A percentile compares a stretch with the other conserved stretches of the same genome.
Evolutionary conservation across 2,888 invertebrate genomes (phyloP).

Genomic region (Trilocha varians): DNA sequence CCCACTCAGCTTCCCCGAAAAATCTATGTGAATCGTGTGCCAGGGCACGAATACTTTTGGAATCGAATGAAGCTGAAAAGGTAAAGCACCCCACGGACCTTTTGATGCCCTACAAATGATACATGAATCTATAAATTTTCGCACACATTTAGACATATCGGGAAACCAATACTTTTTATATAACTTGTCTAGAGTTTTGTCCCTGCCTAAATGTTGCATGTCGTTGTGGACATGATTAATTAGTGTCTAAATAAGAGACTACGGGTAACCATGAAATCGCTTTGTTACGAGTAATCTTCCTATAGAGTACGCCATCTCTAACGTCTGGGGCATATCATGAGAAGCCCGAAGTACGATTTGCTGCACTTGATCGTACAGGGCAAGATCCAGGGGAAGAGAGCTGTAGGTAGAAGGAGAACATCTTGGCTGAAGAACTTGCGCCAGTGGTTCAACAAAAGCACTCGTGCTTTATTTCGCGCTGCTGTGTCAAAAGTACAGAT

Average conservation of each 20-base stretch:
- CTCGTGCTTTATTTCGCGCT: too few species aligned
- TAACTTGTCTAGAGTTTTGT: slow-evolving; percentile 21
- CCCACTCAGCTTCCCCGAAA: slow-evolving; percentile 20
- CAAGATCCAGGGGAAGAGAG: too few species aligned
- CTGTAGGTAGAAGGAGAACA: too few species aligned
- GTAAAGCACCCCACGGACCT: slow-evolving; percentile 14
- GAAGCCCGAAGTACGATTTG: too few species aligned
- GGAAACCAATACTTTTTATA: slow-evolving; percentile 23
- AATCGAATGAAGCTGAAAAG: slow-evolving; percentile 15
- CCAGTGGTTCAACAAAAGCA: too few species aligned
- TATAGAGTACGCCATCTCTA: slow-evolving; percentile 15
- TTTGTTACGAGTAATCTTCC: slow-evolving; percentile 18
- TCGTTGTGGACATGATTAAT: slow-evolving; percentile 18
- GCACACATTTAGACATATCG: slow-evolving; percentile 15
- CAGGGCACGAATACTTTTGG: slow-evolving; percentile 13
- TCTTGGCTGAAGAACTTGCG: too few species aligned
- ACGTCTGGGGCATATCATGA: too few species aligned
- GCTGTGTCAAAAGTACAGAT: too few species aligned
- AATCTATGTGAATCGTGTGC: slow-evolving; percentile 23
- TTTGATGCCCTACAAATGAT: slow-evolving; percentile 18
- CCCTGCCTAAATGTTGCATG: slow-evolving; percentile 16
- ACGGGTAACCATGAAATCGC: slow-evolving; percentile 15
- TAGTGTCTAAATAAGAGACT: slow-evolving; percentile 17
- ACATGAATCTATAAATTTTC: slow-evolving; percentile 16
- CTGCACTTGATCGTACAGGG: too few species aligned